These are phyloP conservation scores for Tetranychus truncatus DNA, from an alignment of 2,888 invertebrate species.

Conservation along the genomic window DNA sequence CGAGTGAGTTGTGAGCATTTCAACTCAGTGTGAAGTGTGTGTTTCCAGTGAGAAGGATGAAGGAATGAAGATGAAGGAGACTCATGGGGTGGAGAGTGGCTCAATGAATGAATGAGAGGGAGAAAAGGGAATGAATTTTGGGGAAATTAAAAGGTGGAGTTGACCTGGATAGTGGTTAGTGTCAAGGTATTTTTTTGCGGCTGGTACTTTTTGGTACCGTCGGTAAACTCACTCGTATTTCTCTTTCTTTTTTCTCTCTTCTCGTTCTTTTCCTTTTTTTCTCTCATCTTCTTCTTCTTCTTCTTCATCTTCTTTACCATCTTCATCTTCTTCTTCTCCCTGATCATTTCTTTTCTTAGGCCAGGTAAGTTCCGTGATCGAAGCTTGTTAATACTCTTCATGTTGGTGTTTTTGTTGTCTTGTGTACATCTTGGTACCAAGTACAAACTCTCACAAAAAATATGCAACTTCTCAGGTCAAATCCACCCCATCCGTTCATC, in stretches of 20 bases:
- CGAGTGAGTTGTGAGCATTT: not conserved
- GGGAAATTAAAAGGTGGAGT: constrained; percentile 5
- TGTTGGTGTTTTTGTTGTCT: not conserved
- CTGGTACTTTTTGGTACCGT: not conserved
- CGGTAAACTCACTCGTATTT: not conserved
- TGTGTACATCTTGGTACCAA: not conserved
- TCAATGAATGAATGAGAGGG: constrained; percentile 4
- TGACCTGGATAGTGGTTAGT: constrained; percentile 5
- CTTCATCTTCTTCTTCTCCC: not conserved
- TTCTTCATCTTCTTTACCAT: not conserved
- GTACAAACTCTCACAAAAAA: constrained; percentile 1
- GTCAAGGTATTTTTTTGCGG: not conserved
- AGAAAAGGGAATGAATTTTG: not conserved
- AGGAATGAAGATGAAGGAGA: constrained; percentile 6
- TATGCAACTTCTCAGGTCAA: constrained; percentile 1
- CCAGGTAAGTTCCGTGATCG: constrained; percentile 1
- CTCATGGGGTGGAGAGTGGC: not conserved
- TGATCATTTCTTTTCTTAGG: not conserved
- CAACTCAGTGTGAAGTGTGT: not conserved
- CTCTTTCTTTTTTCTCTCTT: not conserved
- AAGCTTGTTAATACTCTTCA: not conserved
- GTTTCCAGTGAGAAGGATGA: constrained; percentile 4
- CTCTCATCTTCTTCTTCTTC: no score
- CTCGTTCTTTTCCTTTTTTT: not conserved
- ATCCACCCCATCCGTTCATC: constrained; percentile 1